Percentiles rank a stretch among this genome's conserved stretches.
These are phyloP conservation scores for Calliopum simillimum DNA, from an alignment of 2,888 invertebrate species.

Conservation along the genomic window DNA sequence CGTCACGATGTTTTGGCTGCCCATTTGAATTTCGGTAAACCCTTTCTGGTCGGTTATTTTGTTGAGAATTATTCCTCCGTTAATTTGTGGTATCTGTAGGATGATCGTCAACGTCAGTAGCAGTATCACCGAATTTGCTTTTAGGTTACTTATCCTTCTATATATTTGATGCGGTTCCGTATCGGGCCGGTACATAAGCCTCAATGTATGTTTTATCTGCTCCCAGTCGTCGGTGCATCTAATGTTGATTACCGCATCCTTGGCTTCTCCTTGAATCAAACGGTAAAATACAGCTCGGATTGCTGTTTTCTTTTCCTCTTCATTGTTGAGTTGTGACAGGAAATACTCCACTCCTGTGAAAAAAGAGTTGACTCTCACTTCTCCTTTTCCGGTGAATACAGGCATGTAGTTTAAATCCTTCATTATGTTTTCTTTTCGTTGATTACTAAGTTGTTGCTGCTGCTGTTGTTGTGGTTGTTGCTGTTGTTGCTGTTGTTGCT, in stretches of 20 bases:
- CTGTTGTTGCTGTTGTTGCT: too few relatives aligned
- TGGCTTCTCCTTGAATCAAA: not conserved
- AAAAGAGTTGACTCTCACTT: not conserved
- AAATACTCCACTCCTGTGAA: not conserved
- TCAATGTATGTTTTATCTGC: not conserved
- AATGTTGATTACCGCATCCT: not conserved
- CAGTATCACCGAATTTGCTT: slow-evolving; percentile 33
- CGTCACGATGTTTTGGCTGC: too few relatives aligned
- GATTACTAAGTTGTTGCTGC: too few relatives aligned
- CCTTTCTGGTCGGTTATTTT: too few relatives aligned
- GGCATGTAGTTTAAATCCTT: too few relatives aligned
- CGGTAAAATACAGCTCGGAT: not conserved
- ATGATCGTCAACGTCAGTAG: too few relatives aligned
- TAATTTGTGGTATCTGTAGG: too few relatives aligned
- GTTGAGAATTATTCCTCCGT: too few relatives aligned
- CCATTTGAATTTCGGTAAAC: too few relatives aligned
- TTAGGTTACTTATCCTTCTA: slow-evolving; percentile 7
- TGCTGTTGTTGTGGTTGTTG: not conserved
- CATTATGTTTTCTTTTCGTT: too few relatives aligned
- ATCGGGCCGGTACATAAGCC: slow-evolving; percentile 10
- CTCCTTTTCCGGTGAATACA: not conserved
- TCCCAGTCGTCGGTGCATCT: not conserved
- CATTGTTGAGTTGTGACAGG: not conserved
- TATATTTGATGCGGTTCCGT: slow-evolving; percentile 31
- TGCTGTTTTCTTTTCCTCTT: not conserved